Evolutionary conservation across 1,140 invertebrate genomes (phyloP), one percentile per base, ranked within the genome.

Genomic region (Battus philenor): DNA sequence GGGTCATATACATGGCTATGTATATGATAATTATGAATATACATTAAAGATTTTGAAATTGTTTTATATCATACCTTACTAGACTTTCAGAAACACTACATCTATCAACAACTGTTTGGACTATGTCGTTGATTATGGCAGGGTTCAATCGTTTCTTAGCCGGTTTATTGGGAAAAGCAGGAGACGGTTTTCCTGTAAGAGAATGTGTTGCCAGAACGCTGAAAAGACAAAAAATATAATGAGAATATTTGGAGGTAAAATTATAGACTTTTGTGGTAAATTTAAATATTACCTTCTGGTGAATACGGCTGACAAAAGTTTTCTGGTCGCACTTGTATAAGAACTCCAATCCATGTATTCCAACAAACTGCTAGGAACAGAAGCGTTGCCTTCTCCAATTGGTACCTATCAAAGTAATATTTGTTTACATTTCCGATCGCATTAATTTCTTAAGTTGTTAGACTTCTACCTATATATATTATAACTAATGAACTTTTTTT

Each of bases 161-260:
- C 2, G 77, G 73, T 33, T 73, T 82, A 33, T 75, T 53, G 0
- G 59, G 67, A 39, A 85, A 85, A 0, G 79, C 76, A 11, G 76
- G 79, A 1, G 81, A 85, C n/a, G 62, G 67, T 31, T 81, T 81
- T 38, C 82, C 80, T 5, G 76, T 80, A 3, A 86, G 36, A 0
- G 77, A 83, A 52, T 81, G 81, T 7, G 77, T 83, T 12, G 79
- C 79, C 22, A 86, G 44, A 2, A 74, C 63, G 44, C 82, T 86
- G 53, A 39, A 76, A 66, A 43, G 49, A 59, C 9, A 47, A 30
- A 30, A 45, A 18, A 27, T 43, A 9, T 27, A 10, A 12, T 16
- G 24, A 27, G 2, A 38, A 26, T 15, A 34, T 13, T 34, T 47
- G 46, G 43, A 43, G 41, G 32, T 22, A 4, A 22, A 4, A 22